Base-by-base conservation (phyloP, 92 coral and sea anemone species). In the Epizoanthus stellaris region DNA sequence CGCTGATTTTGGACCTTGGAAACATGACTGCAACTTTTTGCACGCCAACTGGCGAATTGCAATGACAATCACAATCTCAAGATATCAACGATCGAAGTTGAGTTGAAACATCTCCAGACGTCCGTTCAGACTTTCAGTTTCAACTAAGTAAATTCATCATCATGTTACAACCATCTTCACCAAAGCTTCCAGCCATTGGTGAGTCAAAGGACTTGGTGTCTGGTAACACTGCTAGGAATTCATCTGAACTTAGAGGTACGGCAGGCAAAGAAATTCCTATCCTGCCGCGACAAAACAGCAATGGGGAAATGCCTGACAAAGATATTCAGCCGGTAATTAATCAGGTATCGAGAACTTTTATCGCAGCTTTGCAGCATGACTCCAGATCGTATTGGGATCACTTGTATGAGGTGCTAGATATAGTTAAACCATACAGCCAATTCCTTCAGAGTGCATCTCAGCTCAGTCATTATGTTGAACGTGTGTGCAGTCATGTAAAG, bases 401-500 rank as follows among this genome's bases (percentile, higher is more conserved):
- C 82, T 88, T 97, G 72, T 84, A 96, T 47, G 97, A 97, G 20
- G 93, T 95, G 11, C 76, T 97, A 67, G 89, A 89, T 49, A 82
- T 95, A 30, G 75, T 92, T 60, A 89, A 93, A 80, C 98, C 99
- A 6, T 97, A 94, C 84, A 88, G 91, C 64, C 85, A 91, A 42
- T 67, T 97, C 58, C 77, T 97, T 38, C 70, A 80, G 61, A 89
- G 75, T 70, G 65, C 89, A 79, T 88, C 95, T 58, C 95, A 97
- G 86, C 66, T 97, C 11, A 64, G 62, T 58, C 98, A 97, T 82
- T 97, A 97, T 87, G 98, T 93, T 52, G 95, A 91, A 73, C 95
- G 99, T 19, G 81, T 90, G 21, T 84, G 80, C 80, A 73, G 77
- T 70, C 91, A 89, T 70, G 58, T 84, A 23, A 91, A 79, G 45